Percentiles rank a stretch among this genome's conserved stretches.
Conservation (phyloP, 2,113 vertebrate genomes). For the Psophia crepitans region DNA sequence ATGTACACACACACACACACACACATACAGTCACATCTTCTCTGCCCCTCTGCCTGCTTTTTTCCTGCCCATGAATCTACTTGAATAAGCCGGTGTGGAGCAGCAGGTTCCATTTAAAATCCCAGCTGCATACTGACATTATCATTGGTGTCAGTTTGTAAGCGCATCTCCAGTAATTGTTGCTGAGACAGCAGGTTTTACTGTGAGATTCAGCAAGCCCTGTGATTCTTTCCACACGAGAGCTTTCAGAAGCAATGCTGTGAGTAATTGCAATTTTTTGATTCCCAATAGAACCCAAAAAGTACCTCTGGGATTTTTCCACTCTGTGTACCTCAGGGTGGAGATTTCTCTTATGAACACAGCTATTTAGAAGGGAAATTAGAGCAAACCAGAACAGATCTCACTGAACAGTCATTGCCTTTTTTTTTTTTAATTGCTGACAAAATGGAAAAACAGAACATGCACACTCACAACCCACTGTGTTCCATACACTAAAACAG, state of each 20-base stretch:
- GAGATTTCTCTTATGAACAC: not conserved
- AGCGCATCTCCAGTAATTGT: not conserved
- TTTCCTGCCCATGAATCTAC: not conserved
- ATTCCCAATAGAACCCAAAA: not conserved
- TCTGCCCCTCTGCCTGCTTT: not conserved
- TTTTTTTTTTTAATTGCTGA: not conserved
- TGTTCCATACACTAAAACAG: not conserved
- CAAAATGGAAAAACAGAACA: not conserved
- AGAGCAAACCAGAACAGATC: not conserved
- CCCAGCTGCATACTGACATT: slow-evolving; percentile 25
- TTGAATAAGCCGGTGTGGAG: not conserved
- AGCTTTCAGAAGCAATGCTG: not conserved
- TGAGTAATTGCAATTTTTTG: not conserved
- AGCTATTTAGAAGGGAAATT: not conserved
- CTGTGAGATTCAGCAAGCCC: not conserved
- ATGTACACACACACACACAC: too few relatives aligned
- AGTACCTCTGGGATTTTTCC: not conserved
- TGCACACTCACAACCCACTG: not conserved
- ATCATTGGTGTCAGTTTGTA: slow-evolving; percentile 25
- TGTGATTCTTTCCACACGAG: not conserved
- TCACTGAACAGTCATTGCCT: not conserved
- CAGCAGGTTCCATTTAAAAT: slow-evolving; percentile 23
- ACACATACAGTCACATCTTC: not conserved
- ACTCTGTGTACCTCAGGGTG: not conserved
- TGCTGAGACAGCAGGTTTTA: slow-evolving; percentile 47